Conservation (phyloP, 2,888 invertebrate species). For the Stomorhina lunata region DNA sequence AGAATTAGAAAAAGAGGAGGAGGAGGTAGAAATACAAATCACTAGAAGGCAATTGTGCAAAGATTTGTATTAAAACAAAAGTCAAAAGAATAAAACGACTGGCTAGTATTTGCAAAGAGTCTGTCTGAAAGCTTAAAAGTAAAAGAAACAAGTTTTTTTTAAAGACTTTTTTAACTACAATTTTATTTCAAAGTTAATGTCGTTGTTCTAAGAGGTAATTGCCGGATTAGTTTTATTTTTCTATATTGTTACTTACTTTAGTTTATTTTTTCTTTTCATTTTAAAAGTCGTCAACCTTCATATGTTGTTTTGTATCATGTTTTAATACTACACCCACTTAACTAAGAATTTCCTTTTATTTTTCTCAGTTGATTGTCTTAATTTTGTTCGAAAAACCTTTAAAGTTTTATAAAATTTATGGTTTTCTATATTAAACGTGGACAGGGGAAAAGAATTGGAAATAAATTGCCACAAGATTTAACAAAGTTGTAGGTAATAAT, state of each 20-base stretch:
- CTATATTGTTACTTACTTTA: background rate
- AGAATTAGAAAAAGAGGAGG: background rate
- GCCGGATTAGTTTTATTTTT: constrained; percentile 32
- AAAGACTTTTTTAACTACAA: too few species aligned
- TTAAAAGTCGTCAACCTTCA: constrained; percentile 66
- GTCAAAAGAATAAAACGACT: too few species aligned
- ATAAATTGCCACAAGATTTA: constrained; percentile 7
- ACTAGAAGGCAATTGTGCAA: too few species aligned
- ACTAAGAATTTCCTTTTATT: constrained; percentile 56
- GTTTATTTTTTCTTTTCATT: constrained; percentile 36
- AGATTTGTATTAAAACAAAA: too few species aligned
- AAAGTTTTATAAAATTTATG: constrained; percentile 43
- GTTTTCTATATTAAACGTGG: constrained; percentile 23
- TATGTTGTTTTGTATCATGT: constrained; percentile 47
- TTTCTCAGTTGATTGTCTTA: background rate
- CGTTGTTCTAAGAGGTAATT: constrained; percentile 48
- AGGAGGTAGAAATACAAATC: too few species aligned
- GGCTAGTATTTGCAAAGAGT: background rate
- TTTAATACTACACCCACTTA: constrained; percentile 63
- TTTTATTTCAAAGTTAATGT: constrained; percentile 58
- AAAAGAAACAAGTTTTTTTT: background rate
- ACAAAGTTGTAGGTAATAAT: constrained; percentile 63
- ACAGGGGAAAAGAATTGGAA: background rate
- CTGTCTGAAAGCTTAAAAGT: background rate
- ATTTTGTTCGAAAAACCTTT: constrained; percentile 35